Evolutionary conservation across 2,797 vertebrate genomes (phyloP).

Genomic region (Rhabdomys pumilio): DNA sequence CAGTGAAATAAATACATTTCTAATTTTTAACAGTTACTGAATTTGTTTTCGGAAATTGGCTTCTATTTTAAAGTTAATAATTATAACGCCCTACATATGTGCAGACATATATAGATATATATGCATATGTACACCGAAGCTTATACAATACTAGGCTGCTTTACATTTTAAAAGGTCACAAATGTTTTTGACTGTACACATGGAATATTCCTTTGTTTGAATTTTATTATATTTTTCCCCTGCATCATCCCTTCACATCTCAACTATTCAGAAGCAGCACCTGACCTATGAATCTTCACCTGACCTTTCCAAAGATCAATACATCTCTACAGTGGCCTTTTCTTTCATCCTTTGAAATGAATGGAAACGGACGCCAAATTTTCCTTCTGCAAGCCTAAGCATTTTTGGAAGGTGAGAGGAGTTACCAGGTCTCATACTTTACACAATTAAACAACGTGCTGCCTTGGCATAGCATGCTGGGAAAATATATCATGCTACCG

Average conservation of each 20-base stretch:
- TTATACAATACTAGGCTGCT: slow-evolving; percentile 44
- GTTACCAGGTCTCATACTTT: slow-evolving; percentile 83
- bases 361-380: slow-evolving; percentile 88
- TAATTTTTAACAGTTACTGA: not conserved
- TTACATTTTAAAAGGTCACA: slow-evolving; percentile 66
- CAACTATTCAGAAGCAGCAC: slow-evolving; percentile 80
- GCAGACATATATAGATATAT: not conserved
- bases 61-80: slow-evolving; percentile 64
- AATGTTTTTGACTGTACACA: slow-evolving; percentile 27
- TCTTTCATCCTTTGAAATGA: slow-evolving; percentile 86
- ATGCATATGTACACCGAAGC: not conserved
- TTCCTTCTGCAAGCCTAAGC: slow-evolving; percentile 86
- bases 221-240: not conserved
- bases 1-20: slow-evolving; percentile 40
- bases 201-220: not conserved
- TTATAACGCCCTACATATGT: not conserved
- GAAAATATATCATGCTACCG: slow-evolving; percentile 78
- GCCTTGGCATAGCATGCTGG: slow-evolving; percentile 62
- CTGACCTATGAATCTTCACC: slow-evolving; percentile 87
- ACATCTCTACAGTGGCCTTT: slow-evolving; percentile 88
- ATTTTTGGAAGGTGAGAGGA: slow-evolving; percentile 81
- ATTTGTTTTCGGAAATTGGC: not conserved
- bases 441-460: slow-evolving; percentile 80
- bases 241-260: not conserved
- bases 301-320: slow-evolving; percentile 91